Percentiles rank a stretch among this genome's conserved stretches.
Conservation (phyloP, 2,888 invertebrate species). For the Lysandra bellargus region DNA sequence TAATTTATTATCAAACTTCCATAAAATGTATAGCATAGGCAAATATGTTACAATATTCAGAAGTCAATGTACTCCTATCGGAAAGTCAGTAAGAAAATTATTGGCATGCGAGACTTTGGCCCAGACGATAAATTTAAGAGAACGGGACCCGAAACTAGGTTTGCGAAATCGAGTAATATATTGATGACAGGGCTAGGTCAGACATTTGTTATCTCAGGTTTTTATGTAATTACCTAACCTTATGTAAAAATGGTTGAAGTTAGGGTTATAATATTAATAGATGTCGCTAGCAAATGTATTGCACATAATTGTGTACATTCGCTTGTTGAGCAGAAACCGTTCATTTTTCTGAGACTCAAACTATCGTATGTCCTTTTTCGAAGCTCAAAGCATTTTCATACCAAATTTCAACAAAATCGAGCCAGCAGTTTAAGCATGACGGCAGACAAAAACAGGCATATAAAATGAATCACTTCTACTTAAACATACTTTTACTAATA, state of each 20-base stretch:
- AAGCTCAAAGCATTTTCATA: too few species aligned
- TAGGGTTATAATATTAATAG: neutral
- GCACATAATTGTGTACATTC: neutral
- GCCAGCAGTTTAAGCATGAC: too few species aligned
- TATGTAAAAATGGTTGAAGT: neutral
- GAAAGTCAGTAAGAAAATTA: slow-evolving; percentile 20
- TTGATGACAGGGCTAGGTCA: slow-evolving; percentile 2
- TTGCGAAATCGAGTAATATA: slow-evolving; percentile 20
- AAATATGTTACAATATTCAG: neutral
- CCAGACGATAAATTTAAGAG: slow-evolving; percentile 32
- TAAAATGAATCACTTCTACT: too few species aligned
- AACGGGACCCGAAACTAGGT: slow-evolving; percentile 23
- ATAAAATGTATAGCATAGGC: neutral
- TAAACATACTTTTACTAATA: too few species aligned
- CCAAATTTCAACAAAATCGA: too few species aligned
- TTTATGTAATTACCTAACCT: neutral
- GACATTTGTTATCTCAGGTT: slow-evolving; percentile 8
- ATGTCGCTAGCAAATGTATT: neutral
- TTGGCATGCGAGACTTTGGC: slow-evolving; percentile 16
- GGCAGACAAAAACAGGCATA: too few species aligned
- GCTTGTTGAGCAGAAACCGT: neutral
- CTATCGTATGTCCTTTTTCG: too few species aligned
- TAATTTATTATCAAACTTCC: neutral
- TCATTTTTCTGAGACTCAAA: neutral
- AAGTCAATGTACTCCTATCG: neutral